Evolutionary conservation across 2,888 invertebrate species (phyloP).

Genomic region (Criorhina ranunculi): DNA sequence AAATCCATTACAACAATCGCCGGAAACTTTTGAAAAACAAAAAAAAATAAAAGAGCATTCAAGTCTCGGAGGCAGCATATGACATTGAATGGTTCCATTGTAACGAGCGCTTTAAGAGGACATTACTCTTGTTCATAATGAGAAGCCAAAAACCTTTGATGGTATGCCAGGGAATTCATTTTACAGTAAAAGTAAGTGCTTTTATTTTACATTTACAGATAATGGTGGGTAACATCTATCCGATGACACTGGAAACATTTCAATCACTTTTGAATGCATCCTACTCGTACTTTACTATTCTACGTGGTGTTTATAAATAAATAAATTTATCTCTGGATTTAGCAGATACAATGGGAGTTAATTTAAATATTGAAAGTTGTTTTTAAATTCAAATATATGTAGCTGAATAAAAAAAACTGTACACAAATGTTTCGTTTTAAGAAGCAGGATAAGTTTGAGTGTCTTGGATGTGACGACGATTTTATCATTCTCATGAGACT

Average conservation of each 20-base stretch:
- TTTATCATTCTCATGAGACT: too few species aligned
- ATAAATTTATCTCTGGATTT: too few species aligned
- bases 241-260: slow-evolving; percentile 80
- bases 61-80: slow-evolving; percentile 81
- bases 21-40: slow-evolving; percentile 28
- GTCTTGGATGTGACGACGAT: too few species aligned
- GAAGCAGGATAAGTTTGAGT: too few species aligned
- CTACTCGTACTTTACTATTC: slow-evolving; percentile 82
- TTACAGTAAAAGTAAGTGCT: not conserved
- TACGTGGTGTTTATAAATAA: slow-evolving; percentile 78
- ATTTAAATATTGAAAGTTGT: too few species aligned
- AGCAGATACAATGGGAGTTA: too few species aligned
- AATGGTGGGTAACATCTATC: slow-evolving; percentile 80
- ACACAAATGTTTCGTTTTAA: too few species aligned
- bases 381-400: too few species aligned
- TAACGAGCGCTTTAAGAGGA: slow-evolving; percentile 78
- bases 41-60: slow-evolving; percentile 78
- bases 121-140: slow-evolving; percentile 80
- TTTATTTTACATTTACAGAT: slow-evolving; percentile 72
- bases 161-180: slow-evolving; percentile 75
- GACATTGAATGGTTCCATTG: slow-evolving; percentile 81
- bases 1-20: slow-evolving; percentile 43
- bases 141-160: slow-evolving; percentile 81
- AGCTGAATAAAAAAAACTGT: too few species aligned
- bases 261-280: slow-evolving; percentile 83